Base-by-base conservation (phyloP, 2,888 invertebrate species). In the Gnatocerus cornutus region DNA sequence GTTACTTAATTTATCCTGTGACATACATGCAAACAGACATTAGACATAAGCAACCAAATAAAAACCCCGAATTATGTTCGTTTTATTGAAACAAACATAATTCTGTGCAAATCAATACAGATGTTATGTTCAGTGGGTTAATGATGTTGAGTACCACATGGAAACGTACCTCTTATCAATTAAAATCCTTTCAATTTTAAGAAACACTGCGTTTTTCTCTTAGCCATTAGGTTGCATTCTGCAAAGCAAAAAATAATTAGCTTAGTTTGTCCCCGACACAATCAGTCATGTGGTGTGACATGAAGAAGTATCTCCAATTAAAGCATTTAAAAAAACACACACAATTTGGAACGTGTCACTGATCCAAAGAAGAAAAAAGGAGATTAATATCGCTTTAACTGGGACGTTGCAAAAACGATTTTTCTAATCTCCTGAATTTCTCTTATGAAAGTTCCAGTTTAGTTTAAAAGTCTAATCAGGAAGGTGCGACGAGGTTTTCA, bases 21-120 rank as follows among this genome's bases (percentile, higher is more conserved):
- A 78, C 78, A 79, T 77, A 81, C 81, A 81, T 81, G 80, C 81
- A 78, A 80, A 80, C 78, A 78, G 74, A 75, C 75, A 78, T 76
- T 77, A 78, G 75, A 76, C 72, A 73, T 76, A 72, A 73, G 69
- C 73, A 71, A 74, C 68, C 61, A 70, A 71, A 73, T 71, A 52
- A 61, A 55, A 74, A 75, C 77, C 78, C 76, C 77, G 63, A 78
- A 78, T 76, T 61, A 69, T 66, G 56, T 69, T 69, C 59, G 61
- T 72, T 63, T 69, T 68, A 69, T 64, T 68, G 68, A 70, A 65
- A 69, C 33, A 58, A 67, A 69, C 52, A 48, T 45, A 71, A 68
- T 61, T 59, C 13, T 43, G 67, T 71, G 70, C 70, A 56, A 37
- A 52, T 46, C 45, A 39, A 58, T 43, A 55, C 53, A 52, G 39